Evolutionary conservation across 1,140 invertebrate genomes (phyloP).

Genomic region (Apocrypta bakeri): DNA sequence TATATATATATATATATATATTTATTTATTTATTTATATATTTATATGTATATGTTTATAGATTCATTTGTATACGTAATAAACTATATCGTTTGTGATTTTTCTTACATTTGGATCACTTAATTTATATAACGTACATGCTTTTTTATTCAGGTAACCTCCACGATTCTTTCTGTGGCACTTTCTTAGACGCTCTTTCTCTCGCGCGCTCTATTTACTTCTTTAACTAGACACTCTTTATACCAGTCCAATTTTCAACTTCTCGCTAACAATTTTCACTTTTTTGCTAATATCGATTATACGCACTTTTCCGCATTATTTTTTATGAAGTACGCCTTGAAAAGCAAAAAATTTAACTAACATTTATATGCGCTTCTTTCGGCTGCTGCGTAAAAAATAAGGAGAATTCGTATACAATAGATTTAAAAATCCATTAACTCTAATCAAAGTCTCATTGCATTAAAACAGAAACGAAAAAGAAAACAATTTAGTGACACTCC

Average conservation of each 20-base stretch:
- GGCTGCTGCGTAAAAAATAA: conserved; percentile 19
- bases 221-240: conserved; percentile 19
- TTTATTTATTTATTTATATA: conserved; percentile 63
- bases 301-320: neutral
- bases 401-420: conserved; percentile 37
- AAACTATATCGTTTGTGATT: conserved; percentile 65
- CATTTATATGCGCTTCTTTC: neutral
- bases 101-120: conserved; percentile 63
- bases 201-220: conserved; percentile 38
- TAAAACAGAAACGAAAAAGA: conserved; percentile 27
- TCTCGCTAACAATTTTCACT: conserved; percentile 16
- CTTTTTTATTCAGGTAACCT: conserved; percentile 67
- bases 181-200: conserved; percentile 54
- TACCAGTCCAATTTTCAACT: conserved; percentile 18
- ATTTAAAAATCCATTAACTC: conserved; percentile 24
- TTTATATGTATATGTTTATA: conserved; percentile 65
- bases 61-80: conserved; percentile 61
- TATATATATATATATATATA: conserved; percentile 53
- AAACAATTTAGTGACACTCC: neutral
- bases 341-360: conserved; percentile 32
- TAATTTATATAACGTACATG: conserved; percentile 63
- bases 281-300: conserved; percentile 24
- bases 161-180: conserved; percentile 66
- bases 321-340: neutral
- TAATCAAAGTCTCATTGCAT: conserved; percentile 10